Conservation (phyloP, 2,797 vertebrate genomes). For the Hybognathus amarus region DNA sequence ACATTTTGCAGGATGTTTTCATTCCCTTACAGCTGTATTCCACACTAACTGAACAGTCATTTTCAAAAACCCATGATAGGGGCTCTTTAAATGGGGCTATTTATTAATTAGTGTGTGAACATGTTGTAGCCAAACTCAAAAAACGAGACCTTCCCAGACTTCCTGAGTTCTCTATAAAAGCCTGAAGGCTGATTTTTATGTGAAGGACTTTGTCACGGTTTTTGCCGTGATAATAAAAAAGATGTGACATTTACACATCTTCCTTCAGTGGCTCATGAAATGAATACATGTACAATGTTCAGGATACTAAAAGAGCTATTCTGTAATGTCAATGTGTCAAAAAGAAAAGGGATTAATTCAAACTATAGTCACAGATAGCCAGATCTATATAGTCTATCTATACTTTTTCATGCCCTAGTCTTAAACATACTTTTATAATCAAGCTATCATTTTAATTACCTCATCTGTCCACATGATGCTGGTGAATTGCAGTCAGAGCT, state of each 20-base stretch:
- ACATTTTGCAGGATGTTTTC: too few species aligned
- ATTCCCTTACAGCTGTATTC: too few species aligned
- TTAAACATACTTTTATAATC: background rate
- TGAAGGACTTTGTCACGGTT: background rate
- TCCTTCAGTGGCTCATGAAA: background rate
- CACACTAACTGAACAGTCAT: too few species aligned
- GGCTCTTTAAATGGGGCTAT: background rate
- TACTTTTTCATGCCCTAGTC: background rate
- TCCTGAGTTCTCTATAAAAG: background rate
- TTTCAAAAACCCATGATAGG: too few species aligned
- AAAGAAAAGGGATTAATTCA: too few species aligned
- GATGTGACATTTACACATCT: background rate
- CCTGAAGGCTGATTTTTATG: background rate
- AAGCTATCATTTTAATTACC: background rate
- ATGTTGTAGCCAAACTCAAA: background rate
- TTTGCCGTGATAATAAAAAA: background rate
- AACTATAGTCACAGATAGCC: too few species aligned
- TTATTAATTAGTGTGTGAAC: background rate
- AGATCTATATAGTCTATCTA: background rate
- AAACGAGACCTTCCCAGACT: background rate
- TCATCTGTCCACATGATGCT: background rate
- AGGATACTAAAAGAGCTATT: too few species aligned
- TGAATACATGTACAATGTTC: background rate
- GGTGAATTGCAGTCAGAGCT: background rate
- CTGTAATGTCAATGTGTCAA: too few species aligned